Base-by-base conservation (phyloP, 2,113 vertebrate species). In the Pelecanus crispus region DNA sequence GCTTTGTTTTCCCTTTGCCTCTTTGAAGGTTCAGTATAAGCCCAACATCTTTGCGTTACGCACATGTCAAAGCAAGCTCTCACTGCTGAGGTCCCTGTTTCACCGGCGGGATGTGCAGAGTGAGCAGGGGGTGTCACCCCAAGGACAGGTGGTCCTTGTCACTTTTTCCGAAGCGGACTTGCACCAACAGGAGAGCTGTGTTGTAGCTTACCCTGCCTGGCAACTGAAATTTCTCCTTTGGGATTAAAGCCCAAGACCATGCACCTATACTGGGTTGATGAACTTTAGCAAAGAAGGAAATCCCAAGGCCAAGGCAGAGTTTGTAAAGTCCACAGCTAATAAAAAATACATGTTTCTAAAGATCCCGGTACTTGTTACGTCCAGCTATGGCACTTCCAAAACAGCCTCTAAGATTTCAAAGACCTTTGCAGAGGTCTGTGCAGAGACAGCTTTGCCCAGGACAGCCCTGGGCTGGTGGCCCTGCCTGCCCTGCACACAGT, bases 81-180 rank as follows among this genome's bases (percentile, higher is more conserved):
- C 24, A 4, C 5, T 0, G 5, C 29, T 45, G 25, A 36, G 7
- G 19, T 50, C 10, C 12, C 50, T 19, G 9, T 68, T 79, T 92
- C 29, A 12, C 31, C 0, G 0, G 19, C 0, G 0, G 68, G 21
- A 32, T 56, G 36, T 4, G 6, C 20, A 7, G 31, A 31, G 24
- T 40, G 63, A 52, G 26, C 53, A 34, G 62, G 58, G 2, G 59
- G 12, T 72, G 50, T 70, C 63, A 68, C 45, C 18, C 59, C 26
- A 34, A 38, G 22, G 55, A 81, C 5, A 19, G 26, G 42, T 61
- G 25, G 11, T 50, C 49, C 10, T 49, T 80, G 42, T 52, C 55
- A 47, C 28, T n/a, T 83, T 81, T 90, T 84, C 58, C 16, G 6
- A 58, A 42, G 53, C 9, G 13, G 42, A n/a, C 3, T 5, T 50